Base-by-base conservation (phyloP, 2,888 invertebrate species). In the Lasiommata megera region DNA sequence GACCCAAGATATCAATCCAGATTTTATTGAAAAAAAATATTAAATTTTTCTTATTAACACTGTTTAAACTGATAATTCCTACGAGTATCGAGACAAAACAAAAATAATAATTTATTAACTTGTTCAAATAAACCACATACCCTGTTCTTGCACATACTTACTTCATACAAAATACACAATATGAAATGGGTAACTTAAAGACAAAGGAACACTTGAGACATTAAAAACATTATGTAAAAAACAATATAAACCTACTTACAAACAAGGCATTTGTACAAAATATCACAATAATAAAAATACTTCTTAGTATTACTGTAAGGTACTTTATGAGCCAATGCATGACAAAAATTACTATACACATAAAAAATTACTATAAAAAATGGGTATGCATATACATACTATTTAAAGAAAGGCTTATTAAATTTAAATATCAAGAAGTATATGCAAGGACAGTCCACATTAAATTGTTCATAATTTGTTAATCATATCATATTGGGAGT, bases 1-100 rank as follows among this genome's bases (percentile, higher is more conserved):
- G 60, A 29, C 52, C 40, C 37, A 36, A 16, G 23, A 16, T 52
- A 58, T 50, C 53, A 58, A 65, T 64, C 62, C 66, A 82, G 68
- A 77, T 84, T 89, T 88, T 88, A 88, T 88, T 89, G 77, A 78
- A 87, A 87, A 86, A 87, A 83, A 84, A 82, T 77, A 82, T 73
- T 76, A 68, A 79, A 81, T 76, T 82, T 61, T 76, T 74, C 78
- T 81, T 77, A 80, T 79, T 78, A 82, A 85, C 78, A 82, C 78
- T 74, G 72, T 69, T 72, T 77, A 75, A 80, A 78, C 72, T 75
- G 77, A 76, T 79, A 79, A 73, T 76, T 73, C 71, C 79, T 81
- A 84, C 75, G 72, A 74, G 75, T 77, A 76, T 73, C 71, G 70
- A 79, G 72, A 79, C 73, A 75, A 77, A 62, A 60, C 56, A 51